A percentile compares a stretch with the other conserved stretches of the same genome.
Conservation (phyloP, 2,888 invertebrate species). For the Cheilosia scutellata region DNA sequence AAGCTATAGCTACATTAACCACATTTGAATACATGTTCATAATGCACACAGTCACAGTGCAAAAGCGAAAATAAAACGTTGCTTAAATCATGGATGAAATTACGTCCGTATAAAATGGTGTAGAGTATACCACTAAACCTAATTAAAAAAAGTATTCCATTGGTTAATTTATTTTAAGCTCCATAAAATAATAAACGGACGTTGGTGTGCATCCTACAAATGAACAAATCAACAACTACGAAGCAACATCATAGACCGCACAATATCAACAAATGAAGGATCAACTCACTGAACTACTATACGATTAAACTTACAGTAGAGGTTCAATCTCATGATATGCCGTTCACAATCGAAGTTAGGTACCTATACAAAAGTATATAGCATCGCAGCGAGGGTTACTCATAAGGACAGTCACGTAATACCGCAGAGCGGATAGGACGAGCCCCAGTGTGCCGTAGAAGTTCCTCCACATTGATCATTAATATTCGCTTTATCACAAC, state of each 20-base stretch:
- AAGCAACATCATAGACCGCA: background rate
- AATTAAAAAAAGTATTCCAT: conserved; percentile 11
- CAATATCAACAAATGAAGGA: background rate
- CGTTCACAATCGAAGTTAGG: background rate
- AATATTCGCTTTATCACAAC: conserved; percentile 74
- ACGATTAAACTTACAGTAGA: conserved; percentile 1
- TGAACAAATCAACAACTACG: background rate
- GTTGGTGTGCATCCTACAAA: background rate
- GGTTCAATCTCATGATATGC: conserved; percentile 1
- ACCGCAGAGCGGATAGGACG: conserved; percentile 51
- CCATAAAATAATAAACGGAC: background rate
- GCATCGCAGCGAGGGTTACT: conserved; percentile 42
- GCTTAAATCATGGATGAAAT: too few relatives aligned
- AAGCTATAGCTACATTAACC: too few relatives aligned
- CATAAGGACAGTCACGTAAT: conserved; percentile 68
- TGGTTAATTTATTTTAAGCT: conserved; percentile 13
- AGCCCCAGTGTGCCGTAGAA: conserved; percentile 45
- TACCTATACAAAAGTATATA: background rate
- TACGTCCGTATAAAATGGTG: too few relatives aligned
- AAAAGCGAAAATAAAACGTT: too few relatives aligned
- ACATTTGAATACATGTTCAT: too few relatives aligned
- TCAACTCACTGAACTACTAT: background rate
- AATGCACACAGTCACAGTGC: too few relatives aligned
- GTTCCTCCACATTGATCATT: conserved; percentile 71
- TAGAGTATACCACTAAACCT: too few relatives aligned